Evolutionary conservation across 2,797 vertebrate genomes (phyloP), one percentile per base, ranked within the genome.

Genomic region (Apogon talboti): DNA sequence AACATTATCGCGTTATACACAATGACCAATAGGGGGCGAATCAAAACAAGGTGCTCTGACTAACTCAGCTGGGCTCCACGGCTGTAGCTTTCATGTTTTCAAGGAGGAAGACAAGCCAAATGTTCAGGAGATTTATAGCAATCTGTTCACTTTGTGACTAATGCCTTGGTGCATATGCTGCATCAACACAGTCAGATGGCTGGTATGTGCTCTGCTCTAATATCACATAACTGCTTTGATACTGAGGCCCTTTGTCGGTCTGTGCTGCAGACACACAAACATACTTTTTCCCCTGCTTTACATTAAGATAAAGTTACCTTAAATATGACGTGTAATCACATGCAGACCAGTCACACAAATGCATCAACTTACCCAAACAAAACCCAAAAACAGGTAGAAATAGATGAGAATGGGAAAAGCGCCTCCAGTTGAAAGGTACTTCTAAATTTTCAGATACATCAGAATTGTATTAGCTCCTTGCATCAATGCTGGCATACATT

Each of bases 151-250:
- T 79, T 66, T 59, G 51, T 45, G 55, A 72, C 61, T 50, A 21
- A 63, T 78, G 66, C 63, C 33, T 70, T 33, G 60, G 18, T 79
- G 51, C 71, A 76, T 77, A 74, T 76, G 81, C 61, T 79, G 42
- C 63, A 51, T 38, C 21, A 38, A 30, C 15, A 33, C 58, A 51
- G 54, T 80, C 84, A 78, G 69, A 71, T 65, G 69, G 78, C 38
- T 33, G 51, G 57, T 63, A 11, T 24, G 55, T 12, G 51, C 13
- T 54, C 46, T 44, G 40, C 74, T 37, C 30, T 10, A 13, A 38
- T 52, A 48, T 71, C 44, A 52, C 48, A 37, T 15, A 49, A 60
- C 53, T 11, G 64, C 51, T 57, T 54, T 42, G 7, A 50, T 40
- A 47, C 38, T 21, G 16, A 54, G 18, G 40, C 13, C 21, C 18